Conservation (phyloP, 1,140 invertebrate genomes). For the Magallana angulata region DNA sequence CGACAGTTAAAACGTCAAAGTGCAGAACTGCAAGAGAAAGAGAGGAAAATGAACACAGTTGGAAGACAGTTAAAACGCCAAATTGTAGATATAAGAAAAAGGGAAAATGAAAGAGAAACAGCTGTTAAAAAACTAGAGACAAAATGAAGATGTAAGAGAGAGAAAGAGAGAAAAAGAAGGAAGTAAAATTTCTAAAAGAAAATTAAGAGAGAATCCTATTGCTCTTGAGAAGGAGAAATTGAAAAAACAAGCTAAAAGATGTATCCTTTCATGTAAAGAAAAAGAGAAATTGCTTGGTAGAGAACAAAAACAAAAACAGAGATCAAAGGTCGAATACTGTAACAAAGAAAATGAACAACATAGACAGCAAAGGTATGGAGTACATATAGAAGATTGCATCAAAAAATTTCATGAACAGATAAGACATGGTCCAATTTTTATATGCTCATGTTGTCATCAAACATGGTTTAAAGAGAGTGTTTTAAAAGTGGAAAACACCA, state of each 20-base stretch:
- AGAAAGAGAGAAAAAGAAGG: constrained; percentile 25
- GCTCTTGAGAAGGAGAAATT: neutral
- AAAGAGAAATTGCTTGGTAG: neutral
- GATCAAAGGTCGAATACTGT: neutral
- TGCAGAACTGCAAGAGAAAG: constrained; percentile 10
- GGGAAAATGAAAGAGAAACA: neutral
- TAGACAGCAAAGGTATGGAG: neutral
- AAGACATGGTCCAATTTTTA: constrained; percentile 30
- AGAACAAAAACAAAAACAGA: neutral
- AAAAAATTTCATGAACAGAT: constrained; percentile 36
- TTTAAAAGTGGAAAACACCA: neutral
- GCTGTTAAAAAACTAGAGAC: constrained; percentile 21
- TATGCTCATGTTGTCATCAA: constrained; percentile 43
- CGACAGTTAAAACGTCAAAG: neutral
- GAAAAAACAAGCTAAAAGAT: constrained; percentile 26
- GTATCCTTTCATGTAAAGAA: neutral
- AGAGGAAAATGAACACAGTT: neutral
- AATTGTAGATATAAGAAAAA: constrained; percentile 1
- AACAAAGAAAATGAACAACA: neutral
- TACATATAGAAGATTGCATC: constrained; percentile 10
- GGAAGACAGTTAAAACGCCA: neutral
- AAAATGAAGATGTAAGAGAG: neutral
- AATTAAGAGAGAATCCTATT: constrained; percentile 35
- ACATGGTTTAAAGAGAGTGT: constrained; percentile 36
- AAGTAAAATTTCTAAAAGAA: constrained; percentile 40